Evolutionary conservation across 1,140 invertebrate genomes (phyloP), one percentile per base, ranked within the genome.

Genomic region (Magallana angulata): DNA sequence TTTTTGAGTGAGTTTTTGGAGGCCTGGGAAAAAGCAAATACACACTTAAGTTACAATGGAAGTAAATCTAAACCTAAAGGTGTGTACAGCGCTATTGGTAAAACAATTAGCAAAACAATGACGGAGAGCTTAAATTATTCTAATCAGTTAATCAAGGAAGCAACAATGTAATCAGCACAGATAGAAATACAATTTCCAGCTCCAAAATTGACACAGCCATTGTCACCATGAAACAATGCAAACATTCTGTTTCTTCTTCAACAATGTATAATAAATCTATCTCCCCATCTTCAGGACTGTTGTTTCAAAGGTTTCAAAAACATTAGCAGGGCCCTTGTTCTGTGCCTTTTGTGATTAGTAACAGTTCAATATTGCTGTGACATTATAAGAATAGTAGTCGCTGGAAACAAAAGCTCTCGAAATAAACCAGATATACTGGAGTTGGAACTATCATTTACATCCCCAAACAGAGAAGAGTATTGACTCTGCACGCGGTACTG

Each of bases 181-280:
- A 76, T 24, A 30, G 24, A 76, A 76, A 76, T 76, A 30, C 68
- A 76, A 36, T 76, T 76, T 30, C 36, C 24, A 76, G 68, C 24
- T 76, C 68, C 24, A 4, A 7, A 24, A 18, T 12, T 76, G 68
- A 76, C 68, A 76, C 24, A 9, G 3, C 68, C 68, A 76, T 36
- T 76, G 68, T 76, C 24, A 30, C 30, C 64, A 30, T 48, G 14
- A 76, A 76, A 76, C 68, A 76, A 76, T 76, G 68, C 24, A 14
- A 76, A 76, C 68, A 76, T 76, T 76, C 68, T 76, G 68, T 76
- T 76, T 76, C 68, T 76, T 76, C 68, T 76, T 36, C 68, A 76
- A 76, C 68, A 76, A 76, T 76, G 14, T 30, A 5, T 3, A 9
- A 9, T 48, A 48, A 48, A 6, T 76, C 68, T 76, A 76, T 76